Evolutionary conservation across 2,888 invertebrate species (phyloP).

Genomic region (Sepioteuthis lessoniana): DNA sequence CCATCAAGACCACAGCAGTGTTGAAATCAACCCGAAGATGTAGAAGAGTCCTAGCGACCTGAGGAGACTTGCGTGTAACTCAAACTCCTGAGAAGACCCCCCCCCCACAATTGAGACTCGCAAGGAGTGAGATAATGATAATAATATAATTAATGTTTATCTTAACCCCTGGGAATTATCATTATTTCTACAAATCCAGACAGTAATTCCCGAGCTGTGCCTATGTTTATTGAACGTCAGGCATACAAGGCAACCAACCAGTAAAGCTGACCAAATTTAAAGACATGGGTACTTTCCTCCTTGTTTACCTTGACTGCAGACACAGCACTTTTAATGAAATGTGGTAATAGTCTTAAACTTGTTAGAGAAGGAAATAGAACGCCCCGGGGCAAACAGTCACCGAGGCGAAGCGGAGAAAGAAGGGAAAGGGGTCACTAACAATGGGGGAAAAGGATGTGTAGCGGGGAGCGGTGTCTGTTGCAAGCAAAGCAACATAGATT

Average conservation of each 20-base stretch:
- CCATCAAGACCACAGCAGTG: too few relatives aligned
- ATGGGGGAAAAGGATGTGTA: background rate
- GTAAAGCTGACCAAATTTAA: background rate
- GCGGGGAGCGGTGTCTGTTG: background rate
- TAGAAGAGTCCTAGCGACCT: too few relatives aligned
- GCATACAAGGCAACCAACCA: background rate
- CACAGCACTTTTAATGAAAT: slow-evolving; percentile 4
- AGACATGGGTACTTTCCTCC: background rate
- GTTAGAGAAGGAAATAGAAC: background rate
- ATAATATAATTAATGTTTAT: background rate
- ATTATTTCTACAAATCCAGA: background rate
- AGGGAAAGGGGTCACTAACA: background rate
- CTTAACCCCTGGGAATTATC: background rate
- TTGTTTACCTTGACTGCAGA: background rate
- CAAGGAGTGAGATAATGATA: too few relatives aligned
- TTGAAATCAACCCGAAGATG: too few relatives aligned
- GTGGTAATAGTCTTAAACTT: background rate
- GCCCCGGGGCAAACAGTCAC: background rate
- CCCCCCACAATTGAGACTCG: too few relatives aligned
- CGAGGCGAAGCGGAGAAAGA: background rate
- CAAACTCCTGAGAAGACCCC: too few relatives aligned
- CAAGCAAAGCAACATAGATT: background rate
- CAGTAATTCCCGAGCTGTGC: background rate
- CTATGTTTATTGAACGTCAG: background rate
- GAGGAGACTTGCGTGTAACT: too few relatives aligned